phyloP scores from a whole-genome alignment of 2,888 invertebrate genomes.

The Lasioglossum vierecki region DNA sequence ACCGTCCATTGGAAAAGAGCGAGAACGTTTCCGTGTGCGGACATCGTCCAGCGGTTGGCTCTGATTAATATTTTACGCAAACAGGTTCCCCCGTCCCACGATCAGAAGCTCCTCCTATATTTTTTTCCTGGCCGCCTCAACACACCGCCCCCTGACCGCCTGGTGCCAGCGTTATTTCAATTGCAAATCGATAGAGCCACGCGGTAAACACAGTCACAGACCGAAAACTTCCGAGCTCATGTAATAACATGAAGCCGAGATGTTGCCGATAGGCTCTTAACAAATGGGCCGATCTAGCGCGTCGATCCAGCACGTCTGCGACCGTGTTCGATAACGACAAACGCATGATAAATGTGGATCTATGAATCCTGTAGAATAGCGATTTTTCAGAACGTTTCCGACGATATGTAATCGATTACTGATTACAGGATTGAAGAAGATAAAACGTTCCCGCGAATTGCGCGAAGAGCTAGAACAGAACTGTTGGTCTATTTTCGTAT shows the following conservation, averaged over 20 bases:
- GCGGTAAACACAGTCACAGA: slow-evolving; percentile 33
- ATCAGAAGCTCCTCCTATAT: slow-evolving; percentile 57
- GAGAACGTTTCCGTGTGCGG: slow-evolving; percentile 51
- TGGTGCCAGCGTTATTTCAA: slow-evolving; percentile 58
- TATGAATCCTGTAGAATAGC: background rate
- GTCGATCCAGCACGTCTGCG: background rate
- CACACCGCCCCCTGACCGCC: slow-evolving; percentile 53
- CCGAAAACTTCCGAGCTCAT: slow-evolving; percentile 13
- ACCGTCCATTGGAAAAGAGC: slow-evolving; percentile 19
- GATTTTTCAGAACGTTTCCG: background rate
- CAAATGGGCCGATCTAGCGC: background rate
- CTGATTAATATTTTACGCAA: slow-evolving; percentile 66
- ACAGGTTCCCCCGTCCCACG: slow-evolving; percentile 33
- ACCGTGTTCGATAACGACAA: slow-evolving; percentile 1
- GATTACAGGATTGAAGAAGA: background rate
- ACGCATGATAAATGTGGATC: background rate
- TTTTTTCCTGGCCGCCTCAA: slow-evolving; percentile 53
- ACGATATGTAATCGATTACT: background rate
- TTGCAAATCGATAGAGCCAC: slow-evolving; percentile 63
- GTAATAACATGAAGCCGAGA: slow-evolving; percentile 41
- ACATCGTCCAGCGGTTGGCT: slow-evolving; percentile 39
- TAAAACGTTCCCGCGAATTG: background rate
- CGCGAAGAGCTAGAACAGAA: no score
- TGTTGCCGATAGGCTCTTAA: slow-evolving; percentile 18
- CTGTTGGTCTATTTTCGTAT: no score